Evolutionary conservation across 2,113 vertebrate species (phyloP).

Genomic region (Mus pahari): DNA sequence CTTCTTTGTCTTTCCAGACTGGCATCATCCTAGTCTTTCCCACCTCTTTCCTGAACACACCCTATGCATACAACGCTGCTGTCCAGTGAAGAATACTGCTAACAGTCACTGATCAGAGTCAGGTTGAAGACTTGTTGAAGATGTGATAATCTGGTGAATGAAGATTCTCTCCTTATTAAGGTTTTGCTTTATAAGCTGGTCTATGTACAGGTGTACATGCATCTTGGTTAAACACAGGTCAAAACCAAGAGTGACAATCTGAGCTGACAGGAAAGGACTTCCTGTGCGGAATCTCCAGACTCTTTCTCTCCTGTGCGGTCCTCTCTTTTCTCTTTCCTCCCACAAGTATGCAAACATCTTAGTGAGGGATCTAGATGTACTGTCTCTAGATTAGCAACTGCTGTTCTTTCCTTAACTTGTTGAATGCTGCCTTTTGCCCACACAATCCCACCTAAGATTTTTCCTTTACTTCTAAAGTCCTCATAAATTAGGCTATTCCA

Average conservation of each 20-base stretch:
- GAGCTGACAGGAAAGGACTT: neutral
- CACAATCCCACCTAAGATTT: neutral
- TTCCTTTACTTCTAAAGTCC: slow-evolving; percentile 9
- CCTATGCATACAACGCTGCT: neutral
- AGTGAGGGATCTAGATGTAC: neutral
- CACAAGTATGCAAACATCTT: neutral
- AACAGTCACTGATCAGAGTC: neutral
- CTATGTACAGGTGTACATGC: neutral
- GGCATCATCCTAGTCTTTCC: too few relatives aligned
- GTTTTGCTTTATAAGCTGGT: neutral
- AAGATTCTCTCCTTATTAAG: neutral
- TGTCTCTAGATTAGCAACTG: neutral
- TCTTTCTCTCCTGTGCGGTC: too few relatives aligned
- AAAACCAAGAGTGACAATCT: neutral
- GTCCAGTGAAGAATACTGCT: neutral
- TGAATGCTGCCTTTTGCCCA: neutral
- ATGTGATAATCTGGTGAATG: neutral
- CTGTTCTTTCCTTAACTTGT: neutral
- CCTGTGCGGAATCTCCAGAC: neutral
- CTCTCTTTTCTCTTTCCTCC: neutral
- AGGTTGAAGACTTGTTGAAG: neutral
- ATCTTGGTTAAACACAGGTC: neutral
- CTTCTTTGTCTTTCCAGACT: neutral
- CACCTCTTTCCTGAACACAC: neutral
- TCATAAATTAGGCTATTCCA: neutral